phyloP scores from a whole-genome alignment of 2,797 vertebrate genomes.

The Phoeniculus purpureus region DNA sequence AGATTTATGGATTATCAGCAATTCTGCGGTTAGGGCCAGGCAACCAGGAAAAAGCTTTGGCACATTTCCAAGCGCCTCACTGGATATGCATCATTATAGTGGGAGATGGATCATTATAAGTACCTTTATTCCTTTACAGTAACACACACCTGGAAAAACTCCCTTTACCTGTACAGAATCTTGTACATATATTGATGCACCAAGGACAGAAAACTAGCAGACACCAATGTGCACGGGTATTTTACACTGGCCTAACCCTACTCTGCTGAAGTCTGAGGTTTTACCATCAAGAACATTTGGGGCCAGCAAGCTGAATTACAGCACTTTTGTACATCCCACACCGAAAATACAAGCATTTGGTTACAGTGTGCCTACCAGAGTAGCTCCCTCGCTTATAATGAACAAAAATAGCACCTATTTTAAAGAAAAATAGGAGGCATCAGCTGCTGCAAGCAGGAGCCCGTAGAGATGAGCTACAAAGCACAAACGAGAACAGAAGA shows the following conservation, averaged over 20 bases:
- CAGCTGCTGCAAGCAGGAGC: not conserved
- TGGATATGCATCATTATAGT: not conserved
- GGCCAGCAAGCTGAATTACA: not conserved
- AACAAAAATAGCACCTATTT: not conserved
- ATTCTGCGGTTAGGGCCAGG: not conserved
- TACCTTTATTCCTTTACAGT: not conserved
- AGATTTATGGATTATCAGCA: not conserved
- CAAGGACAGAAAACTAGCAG: not conserved
- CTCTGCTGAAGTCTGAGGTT: not conserved
- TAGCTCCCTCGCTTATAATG: not conserved
- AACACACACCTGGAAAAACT: not conserved
- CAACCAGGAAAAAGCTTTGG: not conserved
- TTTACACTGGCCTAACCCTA: not conserved
- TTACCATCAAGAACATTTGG: not conserved
- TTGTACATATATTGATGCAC: not conserved
- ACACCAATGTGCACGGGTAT: not conserved
- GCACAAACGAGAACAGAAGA: not conserved
- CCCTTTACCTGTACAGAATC: not conserved
- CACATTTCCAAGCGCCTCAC: not conserved
- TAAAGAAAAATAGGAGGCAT: not conserved
- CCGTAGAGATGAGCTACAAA: not conserved
- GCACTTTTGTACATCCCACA: not conserved
- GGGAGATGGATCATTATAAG: not conserved
- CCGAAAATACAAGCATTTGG: not conserved
- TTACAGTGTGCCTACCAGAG: not conserved